Conservation (phyloP, 1,140 invertebrate genomes). For the Oppia nitens region DNA sequence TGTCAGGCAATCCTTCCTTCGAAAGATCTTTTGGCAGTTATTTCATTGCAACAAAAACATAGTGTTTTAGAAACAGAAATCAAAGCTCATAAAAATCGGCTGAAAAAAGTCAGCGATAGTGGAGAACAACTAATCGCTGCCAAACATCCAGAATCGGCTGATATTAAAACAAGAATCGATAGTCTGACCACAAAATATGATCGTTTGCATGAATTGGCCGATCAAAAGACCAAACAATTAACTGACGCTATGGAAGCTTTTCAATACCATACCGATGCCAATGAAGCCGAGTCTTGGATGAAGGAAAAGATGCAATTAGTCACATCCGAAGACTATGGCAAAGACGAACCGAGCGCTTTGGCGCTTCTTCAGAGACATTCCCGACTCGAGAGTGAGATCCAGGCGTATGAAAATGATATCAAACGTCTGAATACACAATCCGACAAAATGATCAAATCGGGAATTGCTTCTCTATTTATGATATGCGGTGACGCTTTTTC, state of each 20-base stretch:
- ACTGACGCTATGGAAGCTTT: slow-evolving; percentile 83
- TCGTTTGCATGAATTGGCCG: slow-evolving; percentile 60
- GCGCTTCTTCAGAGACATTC: slow-evolving; percentile 38
- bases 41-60: slow-evolving; percentile 81
- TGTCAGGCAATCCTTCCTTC: slow-evolving; percentile 75
- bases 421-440: slow-evolving; percentile 67
- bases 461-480: slow-evolving; percentile 54
- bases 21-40: slow-evolving; percentile 75
- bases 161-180: slow-evolving; percentile 41
- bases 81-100: slow-evolving; percentile 58
- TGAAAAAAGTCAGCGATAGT: slow-evolving; percentile 51
- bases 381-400: slow-evolving; percentile 73
- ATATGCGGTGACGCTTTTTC: slow-evolving; percentile 39
- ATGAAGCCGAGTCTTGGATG: slow-evolving; percentile 94
- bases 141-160: slow-evolving; percentile 22
- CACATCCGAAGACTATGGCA: slow-evolving; percentile 66
- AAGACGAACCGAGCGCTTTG: slow-evolving; percentile 72
- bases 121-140: slow-evolving; percentile 48
- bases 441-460: slow-evolving; percentile 54
- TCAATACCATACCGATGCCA: slow-evolving; percentile 55
- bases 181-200: slow-evolving; percentile 63
- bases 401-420: slow-evolving; percentile 76
- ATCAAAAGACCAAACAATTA: slow-evolving; percentile 61
- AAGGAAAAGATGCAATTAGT: slow-evolving; percentile 78
- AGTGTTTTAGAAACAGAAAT: slow-evolving; percentile 85